Evolutionary conservation across 2,888 invertebrate species (phyloP).

Genomic region (Aphidius colemani): DNA sequence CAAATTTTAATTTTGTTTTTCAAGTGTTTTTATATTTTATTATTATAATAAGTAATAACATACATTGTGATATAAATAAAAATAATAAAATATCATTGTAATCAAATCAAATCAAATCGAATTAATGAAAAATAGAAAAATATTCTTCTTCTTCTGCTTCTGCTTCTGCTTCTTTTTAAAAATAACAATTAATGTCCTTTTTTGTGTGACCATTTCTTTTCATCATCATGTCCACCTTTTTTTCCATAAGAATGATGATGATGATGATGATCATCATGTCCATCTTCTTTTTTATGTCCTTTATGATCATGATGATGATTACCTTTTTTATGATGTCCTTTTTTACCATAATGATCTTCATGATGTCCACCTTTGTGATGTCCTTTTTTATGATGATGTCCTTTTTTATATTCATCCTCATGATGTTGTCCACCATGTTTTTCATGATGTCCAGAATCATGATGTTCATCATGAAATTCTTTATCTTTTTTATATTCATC

Average conservation of each 20-base stretch:
- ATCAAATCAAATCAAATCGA: no score
- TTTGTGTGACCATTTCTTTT: constrained; percentile 77
- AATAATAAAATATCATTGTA: no score
- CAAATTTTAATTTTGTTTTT: no score
- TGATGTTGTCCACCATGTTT: constrained; percentile 82
- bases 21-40: no score
- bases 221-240: constrained; percentile 79
- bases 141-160: no score
- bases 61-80: no score
- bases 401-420: constrained; percentile 80
- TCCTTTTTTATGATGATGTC: constrained; percentile 80
- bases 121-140: no score
- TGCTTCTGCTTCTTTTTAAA: no score
- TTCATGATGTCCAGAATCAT: constrained; percentile 80
- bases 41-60: no score
- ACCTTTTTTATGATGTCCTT: constrained; percentile 80
- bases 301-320: constrained; percentile 79
- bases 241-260: constrained; percentile 78
- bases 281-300: constrained; percentile 78
- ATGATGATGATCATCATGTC: constrained; percentile 76
- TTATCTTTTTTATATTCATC: constrained; percentile 88
- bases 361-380: constrained; percentile 78
- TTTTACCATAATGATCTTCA: constrained; percentile 78
- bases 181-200: constrained; percentile 61
- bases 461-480: constrained; percentile 84